These are phyloP conservation scores for Galleria mellonella DNA, from an alignment of 1,140 invertebrate genomes.

Conservation along the genomic window DNA sequence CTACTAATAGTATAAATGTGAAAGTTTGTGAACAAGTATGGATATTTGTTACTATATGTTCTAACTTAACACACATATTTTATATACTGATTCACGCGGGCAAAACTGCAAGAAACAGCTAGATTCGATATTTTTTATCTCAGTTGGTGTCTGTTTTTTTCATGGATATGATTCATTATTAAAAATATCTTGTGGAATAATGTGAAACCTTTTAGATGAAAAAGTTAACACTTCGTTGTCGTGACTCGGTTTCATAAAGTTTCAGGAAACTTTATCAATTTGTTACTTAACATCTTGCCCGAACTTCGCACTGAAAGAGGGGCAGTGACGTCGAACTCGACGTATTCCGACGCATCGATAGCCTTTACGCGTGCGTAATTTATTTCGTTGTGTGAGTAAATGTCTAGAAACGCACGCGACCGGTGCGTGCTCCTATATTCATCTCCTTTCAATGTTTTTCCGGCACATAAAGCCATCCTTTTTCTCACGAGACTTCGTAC, in stretches of 20 bases:
- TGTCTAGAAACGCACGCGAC: conserved; percentile 52
- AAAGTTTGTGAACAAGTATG: too few species aligned
- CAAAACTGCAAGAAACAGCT: too few species aligned
- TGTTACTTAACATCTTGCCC: conserved; percentile 15
- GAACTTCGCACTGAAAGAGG: conserved; percentile 56
- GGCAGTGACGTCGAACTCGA: conserved; percentile 53
- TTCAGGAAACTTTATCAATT: neutral
- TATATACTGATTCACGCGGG: too few species aligned
- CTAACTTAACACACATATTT: too few species aligned
- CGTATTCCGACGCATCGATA: conserved; percentile 51
- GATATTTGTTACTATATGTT: too few species aligned
- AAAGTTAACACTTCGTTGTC: too few species aligned
- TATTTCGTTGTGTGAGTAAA: conserved; percentile 42
- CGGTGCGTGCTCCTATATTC: conserved; percentile 41
- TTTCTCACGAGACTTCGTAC: conserved; percentile 18
- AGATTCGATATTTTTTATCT: too few species aligned
- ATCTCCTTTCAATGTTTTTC: conserved; percentile 41
- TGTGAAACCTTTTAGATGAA: too few species aligned
- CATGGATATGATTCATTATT: too few species aligned
- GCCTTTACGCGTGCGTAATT: conserved; percentile 57
- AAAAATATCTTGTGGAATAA: too few species aligned
- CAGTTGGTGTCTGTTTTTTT: too few species aligned
- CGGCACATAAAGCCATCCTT: conserved; percentile 29
- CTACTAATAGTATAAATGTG: too few species aligned
- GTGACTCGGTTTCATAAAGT: neutral